Evolutionary conservation across 2,113 vertebrate genomes (phyloP).

Genomic region (Rhodinocichla rosea): DNA sequence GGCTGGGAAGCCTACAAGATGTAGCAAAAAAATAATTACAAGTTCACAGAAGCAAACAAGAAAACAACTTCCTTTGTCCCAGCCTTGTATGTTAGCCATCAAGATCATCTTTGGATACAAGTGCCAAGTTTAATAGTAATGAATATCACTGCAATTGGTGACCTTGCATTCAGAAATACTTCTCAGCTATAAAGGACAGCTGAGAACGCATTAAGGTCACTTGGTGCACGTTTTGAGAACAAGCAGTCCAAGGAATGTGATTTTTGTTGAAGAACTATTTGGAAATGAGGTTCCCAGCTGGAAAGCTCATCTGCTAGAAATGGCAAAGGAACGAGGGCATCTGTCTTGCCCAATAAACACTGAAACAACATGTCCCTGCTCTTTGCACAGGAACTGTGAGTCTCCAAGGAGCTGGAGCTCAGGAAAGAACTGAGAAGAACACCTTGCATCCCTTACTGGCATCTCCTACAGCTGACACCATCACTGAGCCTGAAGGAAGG

Average conservation of each 20-base stretch:
- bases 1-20: not conserved
- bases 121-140: not conserved
- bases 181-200: not conserved
- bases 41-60: not conserved
- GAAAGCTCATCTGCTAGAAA: conserved; percentile 31
- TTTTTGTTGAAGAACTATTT: conserved; percentile 31
- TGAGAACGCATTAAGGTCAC: not conserved
- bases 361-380: not conserved
- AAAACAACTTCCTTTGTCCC: not conserved
- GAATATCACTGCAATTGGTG: not conserved
- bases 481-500: not conserved
- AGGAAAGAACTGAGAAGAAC: not conserved
- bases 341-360: conserved; percentile 27
- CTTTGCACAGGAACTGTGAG: not conserved
- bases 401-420: not conserved
- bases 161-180: not conserved
- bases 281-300: conserved; percentile 34
- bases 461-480: not conserved
- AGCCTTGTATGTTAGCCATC: not conserved
- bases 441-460: not conserved
- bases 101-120: not conserved
- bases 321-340: not conserved
- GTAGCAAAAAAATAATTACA: not conserved
- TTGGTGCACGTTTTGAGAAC: conserved; percentile 9
- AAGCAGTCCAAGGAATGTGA: not conserved